phyloP scores from a whole-genome alignment of 2,888 invertebrate genomes.

The Drosophila anceps region DNA sequence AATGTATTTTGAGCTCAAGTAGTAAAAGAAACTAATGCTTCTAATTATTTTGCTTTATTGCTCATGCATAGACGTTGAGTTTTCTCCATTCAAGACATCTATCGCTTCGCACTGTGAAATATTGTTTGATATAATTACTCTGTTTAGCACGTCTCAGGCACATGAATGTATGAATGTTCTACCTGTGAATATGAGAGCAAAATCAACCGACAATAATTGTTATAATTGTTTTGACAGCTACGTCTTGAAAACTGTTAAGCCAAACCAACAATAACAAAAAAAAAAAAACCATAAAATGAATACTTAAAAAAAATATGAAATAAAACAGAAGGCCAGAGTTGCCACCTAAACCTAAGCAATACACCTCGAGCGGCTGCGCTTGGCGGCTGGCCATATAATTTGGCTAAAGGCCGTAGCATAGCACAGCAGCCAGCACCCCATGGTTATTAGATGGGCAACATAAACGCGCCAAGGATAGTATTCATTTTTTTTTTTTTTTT shows the following conservation, averaged over 20 bases:
- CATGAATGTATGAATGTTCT: not conserved
- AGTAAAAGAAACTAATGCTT: not conserved
- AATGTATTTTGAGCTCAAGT: not conserved
- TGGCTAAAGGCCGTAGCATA: slow-evolving; percentile 67
- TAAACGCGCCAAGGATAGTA: slow-evolving; percentile 56
- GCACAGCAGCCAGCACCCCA: slow-evolving; percentile 60
- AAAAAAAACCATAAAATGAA: slow-evolving; percentile 30
- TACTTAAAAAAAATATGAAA: not conserved
- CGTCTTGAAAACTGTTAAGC: slow-evolving; percentile 4
- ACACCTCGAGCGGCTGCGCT: slow-evolving; percentile 31
- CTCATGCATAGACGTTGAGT: too few relatives aligned
- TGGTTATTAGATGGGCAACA: slow-evolving; percentile 78
- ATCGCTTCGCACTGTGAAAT: not conserved
- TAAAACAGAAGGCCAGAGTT: slow-evolving; percentile 28
- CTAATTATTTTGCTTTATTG: slow-evolving; percentile 5
- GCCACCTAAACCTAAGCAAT: slow-evolving; percentile 35
- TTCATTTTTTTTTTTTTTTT: slow-evolving; percentile 26
- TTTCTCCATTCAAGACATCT: not conserved
- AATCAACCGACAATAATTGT: slow-evolving; percentile 15
- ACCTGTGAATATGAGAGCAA: not conserved
- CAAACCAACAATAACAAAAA: slow-evolving; percentile 9
- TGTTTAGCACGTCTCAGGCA: slow-evolving; percentile 2
- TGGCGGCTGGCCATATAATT: slow-evolving; percentile 68
- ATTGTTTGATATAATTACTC: slow-evolving; percentile 5
- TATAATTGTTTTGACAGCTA: slow-evolving; percentile 20